Conservation (phyloP, 2,888 invertebrate species). For the Selenia dentaria region DNA sequence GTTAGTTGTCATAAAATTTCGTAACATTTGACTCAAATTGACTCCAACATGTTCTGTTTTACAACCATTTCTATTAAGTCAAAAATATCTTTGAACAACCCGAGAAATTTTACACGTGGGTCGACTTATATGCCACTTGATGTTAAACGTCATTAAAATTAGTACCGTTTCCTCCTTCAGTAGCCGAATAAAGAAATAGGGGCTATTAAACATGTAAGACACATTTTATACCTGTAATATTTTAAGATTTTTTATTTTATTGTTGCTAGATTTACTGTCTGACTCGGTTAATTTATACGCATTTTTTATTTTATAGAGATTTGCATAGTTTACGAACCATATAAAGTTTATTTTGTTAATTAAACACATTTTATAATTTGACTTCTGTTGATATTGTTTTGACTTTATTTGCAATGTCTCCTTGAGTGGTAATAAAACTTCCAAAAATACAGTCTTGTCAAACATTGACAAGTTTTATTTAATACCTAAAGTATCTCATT, state of each 20-base stretch:
- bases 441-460: too few species aligned
- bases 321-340: constrained; percentile 57
- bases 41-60: constrained; percentile 18
- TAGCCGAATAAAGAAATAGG: constrained; percentile 68
- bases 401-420: background rate
- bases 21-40: constrained; percentile 1
- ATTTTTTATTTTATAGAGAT: constrained; percentile 50
- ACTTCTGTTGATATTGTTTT: constrained; percentile 12
- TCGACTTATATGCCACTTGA: constrained; percentile 43
- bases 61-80: constrained; percentile 19
- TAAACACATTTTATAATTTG: constrained; percentile 16
- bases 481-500: too few species aligned
- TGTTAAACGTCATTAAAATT: constrained; percentile 56
- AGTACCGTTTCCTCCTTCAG: constrained; percentile 54
- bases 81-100: constrained; percentile 27
- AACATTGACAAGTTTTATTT: too few species aligned
- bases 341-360: constrained; percentile 25
- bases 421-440: too few species aligned
- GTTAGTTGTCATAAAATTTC: constrained; percentile 3
- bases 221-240: constrained; percentile 66
- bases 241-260: constrained; percentile 65
- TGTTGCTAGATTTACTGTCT: constrained; percentile 63
- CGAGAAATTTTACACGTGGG: constrained; percentile 34
- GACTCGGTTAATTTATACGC: constrained; percentile 51
- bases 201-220: constrained; percentile 64